A percentile compares a stretch with the other conserved stretches of the same genome.
phyloP scores from a whole-genome alignment of 2,797 vertebrate species.

The Chrysolophus pictus region DNA sequence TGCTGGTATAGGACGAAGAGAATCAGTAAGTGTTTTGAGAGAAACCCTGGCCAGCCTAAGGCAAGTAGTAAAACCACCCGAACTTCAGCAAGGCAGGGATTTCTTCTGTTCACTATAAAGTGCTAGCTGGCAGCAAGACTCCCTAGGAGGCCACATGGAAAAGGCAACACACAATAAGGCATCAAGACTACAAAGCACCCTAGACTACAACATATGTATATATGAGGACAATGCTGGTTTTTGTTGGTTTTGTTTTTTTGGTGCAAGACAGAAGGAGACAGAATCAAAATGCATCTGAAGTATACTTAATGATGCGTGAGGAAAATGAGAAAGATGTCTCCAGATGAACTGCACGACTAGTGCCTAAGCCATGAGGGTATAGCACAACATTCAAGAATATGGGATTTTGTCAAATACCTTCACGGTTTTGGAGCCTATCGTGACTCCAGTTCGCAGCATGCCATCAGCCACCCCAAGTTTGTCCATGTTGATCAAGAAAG shows the following conservation, averaged over 20 bases:
- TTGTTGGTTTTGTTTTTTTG: neutral
- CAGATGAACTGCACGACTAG: neutral
- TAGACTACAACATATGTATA: neutral
- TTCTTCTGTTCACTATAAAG: slow-evolving; percentile 9
- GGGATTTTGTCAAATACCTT: slow-evolving; percentile 82
- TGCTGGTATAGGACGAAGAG: slow-evolving; percentile 54
- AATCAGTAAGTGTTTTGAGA: slow-evolving; percentile 38
- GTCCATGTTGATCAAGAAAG: slow-evolving; percentile 94
- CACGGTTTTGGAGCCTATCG: slow-evolving; percentile 85
- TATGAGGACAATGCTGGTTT: no score
- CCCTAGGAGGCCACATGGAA: neutral
- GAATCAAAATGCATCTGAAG: neutral
- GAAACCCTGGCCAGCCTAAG: slow-evolving; percentile 22
- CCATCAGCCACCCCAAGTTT: slow-evolving; percentile 91
- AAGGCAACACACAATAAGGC: slow-evolving; percentile 4
- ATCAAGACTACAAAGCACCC: slow-evolving; percentile 39
- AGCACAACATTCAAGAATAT: neutral
- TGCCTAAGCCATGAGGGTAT: neutral
- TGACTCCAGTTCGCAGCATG: slow-evolving; percentile 90
- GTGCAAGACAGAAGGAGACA: neutral
- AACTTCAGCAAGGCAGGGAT: slow-evolving; percentile 3
- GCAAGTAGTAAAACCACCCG: slow-evolving; percentile 15
- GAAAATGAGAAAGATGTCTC: neutral
- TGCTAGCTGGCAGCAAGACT: slow-evolving; percentile 4
- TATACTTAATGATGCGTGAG: neutral